A percentile compares a stretch with the other conserved stretches of the same genome.
phyloP scores from a whole-genome alignment of 2,797 vertebrate genomes.

The Scarus forsteni region DNA sequence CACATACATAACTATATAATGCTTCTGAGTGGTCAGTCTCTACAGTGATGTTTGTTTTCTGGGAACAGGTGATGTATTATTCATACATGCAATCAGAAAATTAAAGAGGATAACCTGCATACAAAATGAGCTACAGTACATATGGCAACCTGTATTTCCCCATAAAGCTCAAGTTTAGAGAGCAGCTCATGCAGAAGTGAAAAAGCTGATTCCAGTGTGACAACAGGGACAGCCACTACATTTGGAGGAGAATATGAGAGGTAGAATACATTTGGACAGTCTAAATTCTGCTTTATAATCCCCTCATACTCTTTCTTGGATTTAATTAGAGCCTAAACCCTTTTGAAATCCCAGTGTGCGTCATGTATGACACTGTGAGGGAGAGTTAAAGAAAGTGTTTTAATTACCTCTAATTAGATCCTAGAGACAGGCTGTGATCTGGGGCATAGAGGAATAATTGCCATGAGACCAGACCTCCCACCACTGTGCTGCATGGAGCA shows the following conservation, averaged over 20 bases:
- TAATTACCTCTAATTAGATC: constrained; percentile 73
- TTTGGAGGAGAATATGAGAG: not conserved
- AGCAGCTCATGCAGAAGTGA: constrained; percentile 20
- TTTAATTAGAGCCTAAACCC: constrained; percentile 42
- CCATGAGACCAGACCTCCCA: constrained; percentile 42
- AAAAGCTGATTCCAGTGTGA: constrained; percentile 8
- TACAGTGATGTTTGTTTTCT: constrained; percentile 52
- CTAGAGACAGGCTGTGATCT: constrained; percentile 59
- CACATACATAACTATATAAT: constrained; percentile 5
- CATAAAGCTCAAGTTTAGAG: constrained; percentile 24
- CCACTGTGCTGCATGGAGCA: constrained; percentile 2
- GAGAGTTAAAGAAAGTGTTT: constrained; percentile 46
- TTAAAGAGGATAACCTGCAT: constrained; percentile 33
- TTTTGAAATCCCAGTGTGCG: constrained; percentile 26
- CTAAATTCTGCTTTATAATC: constrained; percentile 38
- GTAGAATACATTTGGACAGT: not conserved
- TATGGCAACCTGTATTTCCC: not conserved
- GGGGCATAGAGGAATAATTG: constrained; percentile 60
- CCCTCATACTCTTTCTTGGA: constrained; percentile 31
- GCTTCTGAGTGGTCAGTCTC: constrained; percentile 19
- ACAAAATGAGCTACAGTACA: constrained; percentile 27
- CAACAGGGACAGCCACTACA: not conserved
- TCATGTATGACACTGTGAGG: constrained; percentile 19
- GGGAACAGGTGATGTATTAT: constrained; percentile 60
- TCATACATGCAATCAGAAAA: constrained; percentile 51